These are phyloP conservation scores for Zele albiditarsus DNA, from an alignment of 2,888 invertebrate genomes.

Conservation along the genomic window DNA sequence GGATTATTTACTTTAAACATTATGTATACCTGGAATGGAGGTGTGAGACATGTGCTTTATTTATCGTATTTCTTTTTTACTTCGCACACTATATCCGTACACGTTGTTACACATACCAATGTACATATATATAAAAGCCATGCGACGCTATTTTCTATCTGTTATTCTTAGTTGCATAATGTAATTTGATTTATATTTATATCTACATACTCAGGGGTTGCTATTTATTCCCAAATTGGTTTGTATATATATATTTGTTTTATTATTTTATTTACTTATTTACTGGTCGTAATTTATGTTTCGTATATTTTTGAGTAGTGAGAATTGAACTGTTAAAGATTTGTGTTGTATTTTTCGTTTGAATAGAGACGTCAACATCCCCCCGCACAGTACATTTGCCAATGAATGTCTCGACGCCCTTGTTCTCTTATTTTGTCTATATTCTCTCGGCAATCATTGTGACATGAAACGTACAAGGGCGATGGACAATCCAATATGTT, in stretches of 20 bases:
- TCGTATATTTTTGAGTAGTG: too few species aligned
- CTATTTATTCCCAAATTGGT: too few species aligned
- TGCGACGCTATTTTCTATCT: neutral
- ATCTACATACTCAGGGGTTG: too few species aligned
- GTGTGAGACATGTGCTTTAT: constrained; percentile 34
- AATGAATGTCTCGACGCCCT: neutral
- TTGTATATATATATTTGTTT: too few species aligned
- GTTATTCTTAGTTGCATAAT: neutral
- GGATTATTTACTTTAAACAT: neutral
- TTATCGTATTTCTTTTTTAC: constrained; percentile 32
- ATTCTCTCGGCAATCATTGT: neutral
- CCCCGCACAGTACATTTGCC: neutral
- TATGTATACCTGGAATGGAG: neutral
- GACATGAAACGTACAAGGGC: constrained; percentile 4
- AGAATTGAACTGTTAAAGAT: too few species aligned
- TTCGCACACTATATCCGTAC: neutral
- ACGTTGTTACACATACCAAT: neutral
- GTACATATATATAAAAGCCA: neutral
- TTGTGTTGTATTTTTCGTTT: neutral
- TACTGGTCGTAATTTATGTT: too few species aligned
- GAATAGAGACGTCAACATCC: neutral
- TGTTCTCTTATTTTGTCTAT: constrained; percentile 9
- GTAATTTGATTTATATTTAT: neutral
- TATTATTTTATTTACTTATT: too few species aligned
- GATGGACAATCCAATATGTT: neutral